Percentiles rank a stretch among this genome's conserved stretches.
Evolutionary conservation across 2,888 invertebrate species (phyloP).

Genomic region (Julus scandinavius): DNA sequence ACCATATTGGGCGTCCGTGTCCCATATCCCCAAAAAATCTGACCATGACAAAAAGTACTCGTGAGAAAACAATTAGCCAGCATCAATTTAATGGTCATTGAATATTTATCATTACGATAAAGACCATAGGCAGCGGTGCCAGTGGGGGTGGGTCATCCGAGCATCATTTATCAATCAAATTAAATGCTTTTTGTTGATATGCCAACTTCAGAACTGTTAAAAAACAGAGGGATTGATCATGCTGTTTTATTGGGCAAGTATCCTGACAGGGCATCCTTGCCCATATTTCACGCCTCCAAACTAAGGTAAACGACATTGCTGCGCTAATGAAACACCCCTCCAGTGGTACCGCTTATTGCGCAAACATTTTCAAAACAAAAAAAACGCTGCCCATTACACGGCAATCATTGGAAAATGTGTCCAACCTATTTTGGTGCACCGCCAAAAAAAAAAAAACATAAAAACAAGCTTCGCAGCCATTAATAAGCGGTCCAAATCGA

Average conservation of each 20-base stretch:
- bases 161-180: constrained; percentile 17
- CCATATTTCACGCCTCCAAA: constrained; percentile 31
- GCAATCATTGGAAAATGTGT: not conserved
- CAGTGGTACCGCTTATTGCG: not conserved
- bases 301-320: constrained; percentile 15
- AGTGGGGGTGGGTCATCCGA: constrained; percentile 22
- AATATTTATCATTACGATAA: constrained; percentile 27
- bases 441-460: not conserved
- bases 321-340: constrained; percentile 25
- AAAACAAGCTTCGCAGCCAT: not conserved
- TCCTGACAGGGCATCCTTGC: constrained; percentile 39
- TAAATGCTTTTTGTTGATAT: constrained; percentile 22
- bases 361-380: constrained; percentile 36
- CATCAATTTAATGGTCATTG: not conserved
- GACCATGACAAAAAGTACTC: not conserved
- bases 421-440: not conserved
- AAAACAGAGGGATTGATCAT: not conserved
- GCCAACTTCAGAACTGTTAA: not conserved
- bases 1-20: not conserved
- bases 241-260: constrained; percentile 18
- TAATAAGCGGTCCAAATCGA: constrained; percentile 20
- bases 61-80: constrained; percentile 12
- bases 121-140: constrained; percentile 14
- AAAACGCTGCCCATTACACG: constrained; percentile 6
- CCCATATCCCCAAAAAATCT: not conserved